Conservation (phyloP, 2,888 invertebrate species). For the Darwinula stevensoni region DNA sequence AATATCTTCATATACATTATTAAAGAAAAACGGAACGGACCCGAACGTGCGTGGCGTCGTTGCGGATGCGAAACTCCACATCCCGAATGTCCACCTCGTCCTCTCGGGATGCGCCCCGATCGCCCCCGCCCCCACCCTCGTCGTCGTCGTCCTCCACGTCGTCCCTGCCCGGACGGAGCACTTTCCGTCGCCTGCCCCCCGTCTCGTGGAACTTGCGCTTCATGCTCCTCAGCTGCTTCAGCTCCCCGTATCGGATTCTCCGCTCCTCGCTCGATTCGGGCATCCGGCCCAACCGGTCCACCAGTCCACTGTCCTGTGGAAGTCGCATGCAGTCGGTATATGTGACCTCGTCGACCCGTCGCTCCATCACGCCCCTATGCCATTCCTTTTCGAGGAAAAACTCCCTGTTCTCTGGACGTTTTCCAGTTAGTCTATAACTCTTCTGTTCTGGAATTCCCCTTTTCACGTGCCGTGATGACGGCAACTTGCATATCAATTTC, state of each 20-base stretch:
- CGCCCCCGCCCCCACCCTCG: constrained; percentile 21
- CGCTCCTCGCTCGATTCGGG: constrained; percentile 27
- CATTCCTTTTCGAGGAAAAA: constrained; percentile 19
- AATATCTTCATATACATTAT: constrained; percentile 1
- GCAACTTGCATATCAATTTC: too few relatives aligned
- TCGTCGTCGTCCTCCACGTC: constrained; percentile 25
- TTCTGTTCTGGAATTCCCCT: too few relatives aligned
- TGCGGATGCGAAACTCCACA: constrained; percentile 52
- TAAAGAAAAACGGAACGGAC: constrained; percentile 14
- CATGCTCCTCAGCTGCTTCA: constrained; percentile 52
- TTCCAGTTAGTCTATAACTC: too few relatives aligned
- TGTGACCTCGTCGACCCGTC: too few relatives aligned
- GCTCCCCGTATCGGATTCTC: constrained; percentile 53
- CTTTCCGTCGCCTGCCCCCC: constrained; percentile 35
- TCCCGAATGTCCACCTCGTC: constrained; percentile 45
- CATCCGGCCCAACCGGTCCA: constrained; percentile 9
- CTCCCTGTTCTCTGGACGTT: constrained; percentile 22
- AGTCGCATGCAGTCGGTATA: too few relatives aligned
- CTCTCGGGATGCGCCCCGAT: constrained; percentile 14
- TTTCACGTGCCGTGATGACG: too few relatives aligned
- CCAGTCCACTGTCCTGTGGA: constrained; percentile 15
- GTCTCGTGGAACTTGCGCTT: constrained; percentile 35
- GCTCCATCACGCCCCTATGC: constrained; percentile 6
- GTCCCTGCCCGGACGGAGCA: constrained; percentile 33
- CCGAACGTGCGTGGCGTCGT: constrained; percentile 39